Percentiles rank a stretch among this genome's conserved stretches.
phyloP scores from a whole-genome alignment of 2,888 invertebrate genomes.

The Apamea epomidion region DNA sequence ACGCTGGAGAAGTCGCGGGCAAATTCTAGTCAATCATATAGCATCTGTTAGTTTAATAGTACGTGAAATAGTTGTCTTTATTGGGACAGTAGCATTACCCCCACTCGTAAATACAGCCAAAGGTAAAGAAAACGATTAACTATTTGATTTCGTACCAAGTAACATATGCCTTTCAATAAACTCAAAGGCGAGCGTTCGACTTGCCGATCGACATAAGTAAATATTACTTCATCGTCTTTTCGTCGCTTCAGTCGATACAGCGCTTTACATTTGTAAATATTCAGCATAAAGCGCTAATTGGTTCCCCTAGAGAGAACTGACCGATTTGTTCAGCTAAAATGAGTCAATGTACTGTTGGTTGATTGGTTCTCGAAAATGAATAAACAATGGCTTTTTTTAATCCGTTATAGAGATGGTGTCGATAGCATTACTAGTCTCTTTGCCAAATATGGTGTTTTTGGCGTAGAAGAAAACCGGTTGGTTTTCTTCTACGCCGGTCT shows the following conservation, averaged over 20 bases:
- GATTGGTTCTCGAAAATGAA: conserved; percentile 33
- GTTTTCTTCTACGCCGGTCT: too few relatives aligned
- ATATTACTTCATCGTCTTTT: conserved; percentile 43
- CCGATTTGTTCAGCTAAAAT: conserved; percentile 38
- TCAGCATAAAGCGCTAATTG: conserved; percentile 59
- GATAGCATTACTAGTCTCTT: not conserved
- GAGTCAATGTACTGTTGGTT: conserved; percentile 20
- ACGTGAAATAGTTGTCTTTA: conserved; percentile 15
- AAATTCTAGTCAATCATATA: not conserved
- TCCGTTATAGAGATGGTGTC: not conserved
- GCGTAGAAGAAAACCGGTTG: not conserved
- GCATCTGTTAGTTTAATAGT: not conserved
- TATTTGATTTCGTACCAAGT: conserved; percentile 42
- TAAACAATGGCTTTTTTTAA: conserved; percentile 27
- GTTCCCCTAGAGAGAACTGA: conserved; percentile 41
- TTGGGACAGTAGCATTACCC: conserved; percentile 22
- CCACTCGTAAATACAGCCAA: conserved; percentile 23
- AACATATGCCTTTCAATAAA: conserved; percentile 48
- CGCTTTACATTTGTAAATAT: conserved; percentile 48
- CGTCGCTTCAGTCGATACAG: conserved; percentile 41
- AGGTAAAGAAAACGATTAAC: conserved; percentile 36
- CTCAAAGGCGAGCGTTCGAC: conserved; percentile 28
- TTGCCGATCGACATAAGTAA: conserved; percentile 45
- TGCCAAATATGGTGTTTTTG: not conserved
- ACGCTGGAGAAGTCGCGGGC: not conserved